Base-by-base conservation (phyloP, 1,140 invertebrate genomes). In the Drosophila saltans region DNA sequence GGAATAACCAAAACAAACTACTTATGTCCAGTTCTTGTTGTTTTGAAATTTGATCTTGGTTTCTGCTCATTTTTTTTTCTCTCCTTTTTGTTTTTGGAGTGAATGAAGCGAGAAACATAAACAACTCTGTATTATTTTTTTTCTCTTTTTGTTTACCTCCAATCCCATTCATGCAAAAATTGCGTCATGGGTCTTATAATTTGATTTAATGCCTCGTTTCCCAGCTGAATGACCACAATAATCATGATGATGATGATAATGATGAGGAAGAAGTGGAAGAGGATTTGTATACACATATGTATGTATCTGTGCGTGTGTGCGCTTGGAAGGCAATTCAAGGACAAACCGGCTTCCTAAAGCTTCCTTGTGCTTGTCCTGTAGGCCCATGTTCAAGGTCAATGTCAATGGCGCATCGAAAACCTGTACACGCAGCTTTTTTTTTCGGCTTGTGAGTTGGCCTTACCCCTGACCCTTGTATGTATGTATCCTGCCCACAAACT, bases 341-440 rank as follows among this genome's bases (percentile, higher is more conserved):
- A 81, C 81, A 80, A 36, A 40, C 33, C 21, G 24, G 58, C 60
- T 16, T 16, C 16, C 16, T 52, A 52, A 11, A 63, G 85, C 79
- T 72, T 73, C 73, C 73, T 72, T 68, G 71, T 55, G 68, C 40
- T 2, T 45, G 6, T 10, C 33, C 75, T 66, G 64, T 61, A 26
- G 39, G 57, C 67, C 64, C 76, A 52, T 75, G 76, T 30, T 72
- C 83, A 86, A 85, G 81, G 82, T 76, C 82, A 85, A 85, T 86
- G 82, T 82, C 82, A 81, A 73, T 52, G 45, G 45, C 45, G 45
- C 45, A 24, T 52, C 45, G 33, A 58, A 86, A 85, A 85, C 82
- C 82, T 86, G 82, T 81, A 73, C 74, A 39, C 33, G 26, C 36
- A 39, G 30, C 45, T 52, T 52, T 52, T 52, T 26, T 7, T 3